Conservation (phyloP, 1,140 invertebrate genomes). For the Ceratitis capitata region DNA sequence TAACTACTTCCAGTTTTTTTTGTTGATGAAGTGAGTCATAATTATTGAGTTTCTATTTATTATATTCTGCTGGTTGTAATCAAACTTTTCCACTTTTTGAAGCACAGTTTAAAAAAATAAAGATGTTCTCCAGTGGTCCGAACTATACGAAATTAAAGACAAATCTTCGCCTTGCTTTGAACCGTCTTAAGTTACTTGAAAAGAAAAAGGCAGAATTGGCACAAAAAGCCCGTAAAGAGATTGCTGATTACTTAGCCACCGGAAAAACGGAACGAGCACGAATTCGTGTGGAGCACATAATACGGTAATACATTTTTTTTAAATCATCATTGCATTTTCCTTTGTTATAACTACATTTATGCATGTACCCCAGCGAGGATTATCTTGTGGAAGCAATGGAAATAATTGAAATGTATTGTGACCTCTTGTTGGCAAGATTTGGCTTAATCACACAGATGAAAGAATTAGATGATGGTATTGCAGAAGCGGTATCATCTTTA, state of each 20-base stretch:
- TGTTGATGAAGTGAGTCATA: too few species aligned
- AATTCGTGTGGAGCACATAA: constrained; percentile 98
- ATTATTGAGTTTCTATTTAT: too few species aligned
- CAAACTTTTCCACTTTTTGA: too few species aligned
- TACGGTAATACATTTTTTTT: constrained; percentile 76
- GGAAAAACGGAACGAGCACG: constrained; percentile 94
- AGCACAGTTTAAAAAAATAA: constrained; percentile 44
- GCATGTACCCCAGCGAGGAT: constrained; percentile 87
- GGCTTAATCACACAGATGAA: constrained; percentile 98
- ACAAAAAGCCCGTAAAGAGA: constrained; percentile 95
- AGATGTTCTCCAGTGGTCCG: constrained; percentile 87
- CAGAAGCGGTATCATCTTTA: constrained; percentile 94
- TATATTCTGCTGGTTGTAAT: too few species aligned
- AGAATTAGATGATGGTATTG: constrained; percentile 93
- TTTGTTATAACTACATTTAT: too few species aligned
- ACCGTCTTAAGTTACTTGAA: constrained; percentile 93
- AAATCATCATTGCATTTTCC: too few species aligned
- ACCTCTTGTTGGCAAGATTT: constrained; percentile 95
- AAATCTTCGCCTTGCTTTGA: constrained; percentile 90
- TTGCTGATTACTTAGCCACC: constrained; percentile 92
- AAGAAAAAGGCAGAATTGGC: constrained; percentile 99
- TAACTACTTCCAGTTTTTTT: too few species aligned
- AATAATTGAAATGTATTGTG: constrained; percentile 99
- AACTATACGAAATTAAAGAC: constrained; percentile 98
- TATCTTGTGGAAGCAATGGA: constrained; percentile 99